Evolutionary conservation across 2,888 invertebrate genomes (phyloP).

Genomic region (Cremastinae sp.): DNA sequence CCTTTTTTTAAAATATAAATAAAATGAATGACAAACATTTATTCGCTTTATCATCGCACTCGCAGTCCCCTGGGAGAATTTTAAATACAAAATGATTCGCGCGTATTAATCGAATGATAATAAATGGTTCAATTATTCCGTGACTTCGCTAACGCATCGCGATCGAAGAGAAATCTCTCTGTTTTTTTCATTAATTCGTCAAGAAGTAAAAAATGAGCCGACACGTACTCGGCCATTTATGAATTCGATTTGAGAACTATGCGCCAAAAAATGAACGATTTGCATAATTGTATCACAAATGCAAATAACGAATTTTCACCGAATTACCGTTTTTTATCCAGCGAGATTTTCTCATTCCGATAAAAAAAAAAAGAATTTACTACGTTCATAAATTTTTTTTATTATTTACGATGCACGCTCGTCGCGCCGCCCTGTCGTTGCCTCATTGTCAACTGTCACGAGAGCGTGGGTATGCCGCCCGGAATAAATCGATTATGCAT

Average conservation of each 20-base stretch:
- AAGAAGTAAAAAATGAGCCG: not conserved
- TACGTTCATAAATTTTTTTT: too few relatives aligned
- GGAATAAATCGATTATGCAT: slow-evolving; percentile 76
- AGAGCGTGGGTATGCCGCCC: slow-evolving; percentile 17
- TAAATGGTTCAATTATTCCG: slow-evolving; percentile 19
- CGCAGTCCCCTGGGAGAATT: slow-evolving; percentile 7
- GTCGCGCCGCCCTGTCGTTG: slow-evolving; percentile 16
- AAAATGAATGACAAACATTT: slow-evolving; percentile 31
- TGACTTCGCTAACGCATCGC: not conserved
- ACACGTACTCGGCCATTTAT: not conserved
- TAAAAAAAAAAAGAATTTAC: too few relatives aligned
- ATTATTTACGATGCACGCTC: slow-evolving; percentile 29
- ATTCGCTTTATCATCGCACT: slow-evolving; percentile 36
- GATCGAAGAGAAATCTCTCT: not conserved
- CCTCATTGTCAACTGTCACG: slow-evolving; percentile 32
- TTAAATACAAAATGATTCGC: slow-evolving; percentile 20
- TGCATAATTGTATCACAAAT: not conserved
- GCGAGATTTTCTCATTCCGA: too few relatives aligned
- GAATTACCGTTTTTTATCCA: too few relatives aligned
- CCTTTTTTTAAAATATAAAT: not conserved
- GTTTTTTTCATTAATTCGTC: slow-evolving; percentile 12
- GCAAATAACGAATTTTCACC: too few relatives aligned
- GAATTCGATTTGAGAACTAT: not conserved
- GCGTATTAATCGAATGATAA: slow-evolving; percentile 39
- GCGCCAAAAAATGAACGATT: not conserved